A percentile compares a stretch with the other conserved stretches of the same genome.
Conservation (phyloP, 2,888 invertebrate genomes). For the Apomyelois bistriatella region DNA sequence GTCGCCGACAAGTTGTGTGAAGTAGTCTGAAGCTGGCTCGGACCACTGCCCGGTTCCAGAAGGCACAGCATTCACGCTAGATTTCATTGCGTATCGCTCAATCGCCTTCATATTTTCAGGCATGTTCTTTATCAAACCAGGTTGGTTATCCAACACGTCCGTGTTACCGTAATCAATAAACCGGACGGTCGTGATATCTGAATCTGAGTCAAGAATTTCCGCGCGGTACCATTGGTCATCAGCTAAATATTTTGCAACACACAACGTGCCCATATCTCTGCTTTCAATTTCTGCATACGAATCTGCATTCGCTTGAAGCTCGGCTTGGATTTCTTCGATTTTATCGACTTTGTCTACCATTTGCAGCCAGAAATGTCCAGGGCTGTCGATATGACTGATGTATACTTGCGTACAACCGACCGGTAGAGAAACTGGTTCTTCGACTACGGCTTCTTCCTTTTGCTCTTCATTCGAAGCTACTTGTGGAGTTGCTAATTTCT, state of each 20-base stretch:
- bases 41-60: constrained; percentile 83
- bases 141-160: constrained; percentile 84
- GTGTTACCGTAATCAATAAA: constrained; percentile 91
- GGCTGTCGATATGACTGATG: constrained; percentile 87
- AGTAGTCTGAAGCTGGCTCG: constrained; percentile 81
- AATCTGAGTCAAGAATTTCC: constrained; percentile 88
- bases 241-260: constrained; percentile 88
- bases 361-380: constrained; percentile 88
- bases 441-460: constrained; percentile 35
- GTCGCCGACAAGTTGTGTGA: constrained; percentile 70
- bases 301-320: constrained; percentile 80
- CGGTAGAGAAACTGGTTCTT: constrained; percentile 54
- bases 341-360: constrained; percentile 76
- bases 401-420: constrained; percentile 69
- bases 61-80: constrained; percentile 84
- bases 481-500: constrained; percentile 58
- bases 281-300: constrained; percentile 75
- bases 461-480: constrained; percentile 35
- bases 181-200: constrained; percentile 87
- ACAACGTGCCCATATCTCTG: constrained; percentile 81
- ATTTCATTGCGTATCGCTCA: constrained; percentile 80
- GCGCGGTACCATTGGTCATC: constrained; percentile 97
- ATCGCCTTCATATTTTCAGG: constrained; percentile 79
- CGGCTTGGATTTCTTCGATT: constrained; percentile 81
- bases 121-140: constrained; percentile 80